Base-by-base conservation (phyloP, 2,113 vertebrate genomes). In the western clawed frog (Xenopus tropicalis) region DNA sequence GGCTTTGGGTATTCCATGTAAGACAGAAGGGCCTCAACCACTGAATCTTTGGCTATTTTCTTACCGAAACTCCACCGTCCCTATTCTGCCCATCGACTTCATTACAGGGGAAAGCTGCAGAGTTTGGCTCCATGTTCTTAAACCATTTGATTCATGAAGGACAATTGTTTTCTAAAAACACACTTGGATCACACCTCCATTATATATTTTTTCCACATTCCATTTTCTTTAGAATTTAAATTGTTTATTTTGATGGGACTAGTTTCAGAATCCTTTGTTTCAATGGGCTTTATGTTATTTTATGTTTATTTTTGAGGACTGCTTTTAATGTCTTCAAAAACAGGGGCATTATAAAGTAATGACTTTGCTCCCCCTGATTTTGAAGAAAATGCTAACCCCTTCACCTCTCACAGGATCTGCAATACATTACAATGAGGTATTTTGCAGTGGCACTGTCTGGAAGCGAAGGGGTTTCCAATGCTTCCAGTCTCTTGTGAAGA, bases 1-100 rank as follows among this genome's bases (percentile, higher is more conserved):
- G 94, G 95, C 78, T 99, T 98, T 64, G 94, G 95, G 80, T 99
- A 99, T 81, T 90, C 93, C 92, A 98, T 99, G 94, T 99, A 88
- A 95, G 86, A 80, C 11, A 88, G 88, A 86, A 83, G 81, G 81
- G 74, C 58, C 81, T 37, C 29, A 59, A 69, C 66, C 82, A 79
- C 83, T 79, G 86, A 88, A 90, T 87, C 88, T n/a, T 83, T 82
- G 88, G 88, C 62, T 86, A 81, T 88, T 89, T 86, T 92, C 88
- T 81, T 87, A 91, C 85, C 81, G 91, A 91, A 92, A 91, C 87
- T 92, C 91, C 90, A 92, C 91, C 90, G 90, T 93, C 91, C 92
- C 89, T 88, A 87, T 86, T 76, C 83, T 82, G 78, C 86, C 88
- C 90, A 83, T 88, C 82, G 86, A 87, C 87, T n/a, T 91, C 85